Evolutionary conservation across 2,888 invertebrate species (phyloP).

Genomic region (Phorcus lineatus): DNA sequence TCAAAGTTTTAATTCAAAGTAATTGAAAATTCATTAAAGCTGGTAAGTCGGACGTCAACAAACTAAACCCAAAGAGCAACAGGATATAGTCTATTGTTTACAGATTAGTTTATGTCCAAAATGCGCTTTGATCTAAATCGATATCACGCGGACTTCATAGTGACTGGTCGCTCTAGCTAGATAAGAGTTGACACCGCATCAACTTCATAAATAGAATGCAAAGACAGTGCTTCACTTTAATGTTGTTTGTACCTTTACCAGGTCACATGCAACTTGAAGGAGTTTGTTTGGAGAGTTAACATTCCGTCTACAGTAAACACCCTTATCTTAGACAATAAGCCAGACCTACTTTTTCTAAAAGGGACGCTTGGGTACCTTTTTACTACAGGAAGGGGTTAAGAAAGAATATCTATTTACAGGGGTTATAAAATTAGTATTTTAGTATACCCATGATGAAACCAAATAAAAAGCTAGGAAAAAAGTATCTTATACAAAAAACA

Average conservation of each 20-base stretch:
- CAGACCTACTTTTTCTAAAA: too few species aligned
- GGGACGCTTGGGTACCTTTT: too few species aligned
- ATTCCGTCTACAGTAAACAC: neutral
- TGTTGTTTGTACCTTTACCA: neutral
- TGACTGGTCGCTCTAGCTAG: neutral
- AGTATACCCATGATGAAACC: too few species aligned
- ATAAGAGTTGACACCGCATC: neutral
- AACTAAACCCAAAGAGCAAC: neutral
- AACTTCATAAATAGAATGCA: neutral
- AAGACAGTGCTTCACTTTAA: neutral
- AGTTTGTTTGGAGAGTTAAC: too few species aligned
- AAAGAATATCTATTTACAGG: too few species aligned
- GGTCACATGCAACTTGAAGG: too few species aligned
- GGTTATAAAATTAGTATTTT: too few species aligned
- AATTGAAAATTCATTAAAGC: neutral
- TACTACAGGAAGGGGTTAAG: too few species aligned
- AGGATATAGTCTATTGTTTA: neutral
- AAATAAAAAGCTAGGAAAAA: too few species aligned
- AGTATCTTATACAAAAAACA: too few species aligned
- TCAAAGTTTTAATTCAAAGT: neutral
- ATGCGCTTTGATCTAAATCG: neutral
- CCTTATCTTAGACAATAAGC: neutral
- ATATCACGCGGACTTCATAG: neutral
- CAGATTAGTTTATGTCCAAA: neutral
- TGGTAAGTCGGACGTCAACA: neutral